These are phyloP conservation scores for Phainopepla nitens DNA, from an alignment of 2,113 vertebrate species.

Conservation along the genomic window DNA sequence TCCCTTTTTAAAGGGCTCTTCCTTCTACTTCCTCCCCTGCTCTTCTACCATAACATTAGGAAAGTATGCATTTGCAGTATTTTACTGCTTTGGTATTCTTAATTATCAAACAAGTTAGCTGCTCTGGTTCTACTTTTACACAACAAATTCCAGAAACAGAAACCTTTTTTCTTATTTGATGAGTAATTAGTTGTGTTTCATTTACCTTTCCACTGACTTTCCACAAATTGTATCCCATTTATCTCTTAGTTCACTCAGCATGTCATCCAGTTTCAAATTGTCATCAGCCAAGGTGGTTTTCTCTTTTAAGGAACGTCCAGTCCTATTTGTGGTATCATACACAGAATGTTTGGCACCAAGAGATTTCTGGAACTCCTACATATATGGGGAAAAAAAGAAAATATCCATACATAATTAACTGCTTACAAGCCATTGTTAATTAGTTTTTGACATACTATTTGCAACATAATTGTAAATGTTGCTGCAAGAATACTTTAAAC, in stretches of 20 bases:
- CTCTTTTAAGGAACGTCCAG: slow-evolving; percentile 93
- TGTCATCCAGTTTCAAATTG: slow-evolving; percentile 91
- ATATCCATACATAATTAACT: background rate
- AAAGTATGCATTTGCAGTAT: background rate
- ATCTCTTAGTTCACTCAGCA: slow-evolving; percentile 95
- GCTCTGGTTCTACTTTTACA: background rate
- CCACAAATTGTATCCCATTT: slow-evolving; percentile 99
- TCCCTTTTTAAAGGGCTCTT: background rate
- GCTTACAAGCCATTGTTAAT: background rate
- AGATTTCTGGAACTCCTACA: slow-evolving; percentile 93
- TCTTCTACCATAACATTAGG: background rate
- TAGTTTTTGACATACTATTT: background rate
- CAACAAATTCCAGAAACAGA: background rate
- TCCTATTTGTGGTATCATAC: slow-evolving; percentile 91
- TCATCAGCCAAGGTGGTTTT: slow-evolving; percentile 91
- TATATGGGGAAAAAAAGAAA: background rate
- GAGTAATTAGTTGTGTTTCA: background rate
- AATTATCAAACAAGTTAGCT: background rate
- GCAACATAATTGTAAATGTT: background rate
- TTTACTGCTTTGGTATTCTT: background rate
- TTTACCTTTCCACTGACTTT: slow-evolving; percentile 95
- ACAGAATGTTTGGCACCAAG: slow-evolving; percentile 95
- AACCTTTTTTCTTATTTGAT: background rate
- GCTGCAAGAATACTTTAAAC: background rate
- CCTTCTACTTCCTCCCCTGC: no score